Evolutionary conservation across 2,888 invertebrate genomes (phyloP), one percentile per base, ranked within the genome.

Genomic region (Synanthedon formicaeformis): DNA sequence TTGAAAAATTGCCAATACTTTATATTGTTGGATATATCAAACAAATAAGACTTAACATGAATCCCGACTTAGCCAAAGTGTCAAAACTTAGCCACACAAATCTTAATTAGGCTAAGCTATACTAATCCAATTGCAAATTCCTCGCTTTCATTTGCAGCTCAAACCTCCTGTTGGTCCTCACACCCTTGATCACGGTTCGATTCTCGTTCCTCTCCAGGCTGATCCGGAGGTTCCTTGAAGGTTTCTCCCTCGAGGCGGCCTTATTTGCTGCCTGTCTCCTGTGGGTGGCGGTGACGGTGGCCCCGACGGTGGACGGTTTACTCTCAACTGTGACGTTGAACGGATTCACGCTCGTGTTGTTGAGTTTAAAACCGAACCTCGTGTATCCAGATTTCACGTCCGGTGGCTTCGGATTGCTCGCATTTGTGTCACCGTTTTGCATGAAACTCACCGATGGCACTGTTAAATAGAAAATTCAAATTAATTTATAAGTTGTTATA

Each of bases 71-170:
- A 23, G 23, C 5, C 23, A 5, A 23, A 23, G 23, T 4, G 3
- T 23, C 23, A 23, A 23, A 23, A 23, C 4, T 18, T 6, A 27
- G 27, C 27, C 27, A 27, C 27, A 27, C 2, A 18, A 18, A 18
- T 3, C 0, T 6, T 6, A 27, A 27, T 6, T 27, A 27, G 2
- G 8, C 3, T 2, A 10, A 2, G 34, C 2, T 34, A 34, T 1
- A 10, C 34, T 34, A 23, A 23, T 23, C 23, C 1, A 6, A 34
- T 10, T 58, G 60, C 4, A 89, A 61, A 58, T 90, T 89, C 18
- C 92, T 88, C 73, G 91, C 85, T 61, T 90, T 83, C 93, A 93
- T 93, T 63, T 92, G 90, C 53, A 93, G 71, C 53, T 93, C 92
- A 62, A 94, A 94, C 49, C 93, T 81, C 45, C 92, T 84, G 72